Base-by-base conservation (phyloP, 2,113 vertebrate genomes). In the Ammodramus savannarum region DNA sequence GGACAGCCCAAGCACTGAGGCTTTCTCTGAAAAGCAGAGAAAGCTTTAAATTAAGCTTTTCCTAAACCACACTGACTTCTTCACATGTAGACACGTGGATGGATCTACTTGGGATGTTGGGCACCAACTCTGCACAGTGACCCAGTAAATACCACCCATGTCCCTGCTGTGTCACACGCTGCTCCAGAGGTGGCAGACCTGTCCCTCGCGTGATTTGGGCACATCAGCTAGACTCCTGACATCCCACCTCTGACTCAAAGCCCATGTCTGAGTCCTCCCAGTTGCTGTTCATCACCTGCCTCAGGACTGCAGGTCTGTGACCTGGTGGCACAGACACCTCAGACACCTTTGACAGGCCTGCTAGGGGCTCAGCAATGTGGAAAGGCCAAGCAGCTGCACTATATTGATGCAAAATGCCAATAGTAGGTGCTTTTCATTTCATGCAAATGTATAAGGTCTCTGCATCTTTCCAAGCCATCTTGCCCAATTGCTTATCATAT, bases 61-160 rank as follows among this genome's bases (percentile, higher is more conserved):
- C 57, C 73, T 44, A 22, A 75, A 63, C 21, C 76, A 78, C 0
- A 0, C 12, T 72, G 51, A 48, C 11, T 77, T 78, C 36, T 13
- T 52, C 44, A 11, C 49, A 43, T 41, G 10, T 16, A 46, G 44
- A 27, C 29, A 23, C 0, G 0, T 0, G 1, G 8, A 7, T 0
- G 1, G 8, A 7, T 85, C 51, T 88, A 2, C 59, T 48, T 51
- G 39, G 51, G 23, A 71, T 62, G 5, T 7, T 43, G 66, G 52
- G 54, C 68, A 36, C 26, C 21, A 82, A 27, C 52, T 46, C 11
- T 10, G 34, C 61, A 19, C 39, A 44, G 39, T 10, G n/a, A 68
- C 11, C 25, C 32, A 31, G 59, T 8, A 69, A 77, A 77, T 12
- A 11, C 23, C 36, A 55, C 27, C 52, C 25, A 9, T 16, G 22